These are phyloP conservation scores for Drosophila fuyamai DNA, from an alignment of 1,140 invertebrate species.

Conservation along the genomic window DNA sequence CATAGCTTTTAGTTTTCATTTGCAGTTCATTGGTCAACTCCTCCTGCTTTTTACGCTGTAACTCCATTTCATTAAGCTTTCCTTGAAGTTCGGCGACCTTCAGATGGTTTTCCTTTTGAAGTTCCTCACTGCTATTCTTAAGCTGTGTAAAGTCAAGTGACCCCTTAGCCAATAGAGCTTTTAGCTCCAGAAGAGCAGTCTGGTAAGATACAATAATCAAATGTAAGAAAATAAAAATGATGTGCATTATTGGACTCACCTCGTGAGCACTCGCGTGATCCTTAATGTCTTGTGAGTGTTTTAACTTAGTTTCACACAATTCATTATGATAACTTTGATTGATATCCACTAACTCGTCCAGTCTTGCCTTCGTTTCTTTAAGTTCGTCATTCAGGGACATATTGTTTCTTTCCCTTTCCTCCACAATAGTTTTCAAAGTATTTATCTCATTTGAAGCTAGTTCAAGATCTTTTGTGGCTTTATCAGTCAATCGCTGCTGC, in stretches of 20 bases:
- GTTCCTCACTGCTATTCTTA: not conserved
- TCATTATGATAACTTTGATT: not conserved
- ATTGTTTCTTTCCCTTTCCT: not conserved
- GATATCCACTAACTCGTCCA: not conserved
- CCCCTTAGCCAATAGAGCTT: not conserved
- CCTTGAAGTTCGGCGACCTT: not conserved
- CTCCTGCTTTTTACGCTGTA: not conserved
- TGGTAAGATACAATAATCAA: not conserved
- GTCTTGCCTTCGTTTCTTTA: not conserved
- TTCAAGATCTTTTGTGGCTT: not conserved
- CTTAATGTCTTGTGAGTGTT: not conserved
- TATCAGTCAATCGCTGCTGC: slow-evolving; percentile 3
- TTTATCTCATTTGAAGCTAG: not conserved
- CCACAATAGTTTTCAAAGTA: not conserved
- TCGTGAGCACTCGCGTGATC: not conserved
- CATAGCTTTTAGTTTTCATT: not conserved
- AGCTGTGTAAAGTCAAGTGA: not conserved
- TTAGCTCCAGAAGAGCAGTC: not conserved
- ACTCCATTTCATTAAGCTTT: not conserved
- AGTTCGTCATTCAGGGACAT: not conserved
- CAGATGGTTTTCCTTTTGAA: not conserved
- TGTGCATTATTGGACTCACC: not conserved
- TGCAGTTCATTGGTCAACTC: not conserved
- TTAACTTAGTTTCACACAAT: not conserved
- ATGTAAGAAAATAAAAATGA: too few relatives aligned